Base-by-base conservation (phyloP, 2,797 vertebrate species). In the Urosaurus nigricauda region DNA sequence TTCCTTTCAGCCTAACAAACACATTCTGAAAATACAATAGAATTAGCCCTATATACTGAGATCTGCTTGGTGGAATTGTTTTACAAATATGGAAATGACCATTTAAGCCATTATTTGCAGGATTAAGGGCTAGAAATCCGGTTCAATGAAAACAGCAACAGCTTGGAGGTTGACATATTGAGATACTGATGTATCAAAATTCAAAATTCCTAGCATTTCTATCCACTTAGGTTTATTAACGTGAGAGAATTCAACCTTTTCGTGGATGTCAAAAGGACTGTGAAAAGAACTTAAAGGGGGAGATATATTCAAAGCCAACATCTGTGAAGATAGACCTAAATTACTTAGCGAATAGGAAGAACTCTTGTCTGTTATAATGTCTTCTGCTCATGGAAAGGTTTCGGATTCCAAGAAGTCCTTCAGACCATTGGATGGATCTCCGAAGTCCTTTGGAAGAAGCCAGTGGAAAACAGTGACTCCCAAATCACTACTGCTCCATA, bases 381-480 rank as follows among this genome's bases (percentile, higher is more conserved):
- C 35, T 29, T 21, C 32, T 13, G 16, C 26, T 53, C 65, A 24
- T 7, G 5, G 83, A 40, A 68, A 32, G 40, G 11, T 26, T 29
- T 14, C 9, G 24, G 47, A 40, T 9, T 14, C 2, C 11, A 51
- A 53, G 43, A 35, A 63, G 14, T 26, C 4, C 37, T 21, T 2
- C 19, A 79, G 17, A 60, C 26, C 35, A 24, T 71, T 43, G 4
- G 53, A 37, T 37, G 16, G 16, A 32, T 32, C 90, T 71, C 87
- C 82, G 90, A 84, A 2, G 0, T 84, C 82, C 78, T 82, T 47
- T 79, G 87, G 79, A 70, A 63, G 40, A 56, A 1, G 58, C 91
- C 94, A 94, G 90, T 91, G 91, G 92, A 89, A 71, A 93, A 43
- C 79, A 79, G 53, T 68, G 88, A 92, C 91, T 93, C 11, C 86